Conservation (phyloP, 1,140 invertebrate genomes). For the Saccostrea glomerata region DNA sequence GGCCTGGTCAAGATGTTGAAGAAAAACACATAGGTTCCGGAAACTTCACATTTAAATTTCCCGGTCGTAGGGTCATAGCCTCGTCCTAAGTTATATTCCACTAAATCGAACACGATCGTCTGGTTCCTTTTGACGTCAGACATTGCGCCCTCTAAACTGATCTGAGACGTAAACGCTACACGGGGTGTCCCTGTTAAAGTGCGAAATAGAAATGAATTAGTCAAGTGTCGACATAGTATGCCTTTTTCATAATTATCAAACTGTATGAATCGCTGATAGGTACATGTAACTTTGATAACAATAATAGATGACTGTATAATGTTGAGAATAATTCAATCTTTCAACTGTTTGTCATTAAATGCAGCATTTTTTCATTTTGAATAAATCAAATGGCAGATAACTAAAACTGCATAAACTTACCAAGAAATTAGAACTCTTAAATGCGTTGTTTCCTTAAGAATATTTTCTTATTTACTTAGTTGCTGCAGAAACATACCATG, state of each 20-base stretch:
- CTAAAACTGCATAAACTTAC: too few species aligned
- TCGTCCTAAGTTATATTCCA: background rate
- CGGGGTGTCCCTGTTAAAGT: background rate
- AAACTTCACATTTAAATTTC: slow-evolving; percentile 10
- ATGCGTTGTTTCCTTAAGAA: too few species aligned
- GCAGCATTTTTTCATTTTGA: too few species aligned
- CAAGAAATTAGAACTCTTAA: too few species aligned
- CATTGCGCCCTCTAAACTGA: background rate
- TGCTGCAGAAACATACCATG: too few species aligned
- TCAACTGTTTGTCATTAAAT: too few species aligned
- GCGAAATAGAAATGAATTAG: background rate
- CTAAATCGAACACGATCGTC: slow-evolving; percentile 17
- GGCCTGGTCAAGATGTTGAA: slow-evolving; percentile 20
- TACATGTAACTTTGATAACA: too few species aligned
- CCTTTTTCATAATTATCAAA: background rate
- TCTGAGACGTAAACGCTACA: slow-evolving; percentile 3
- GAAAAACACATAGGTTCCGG: background rate
- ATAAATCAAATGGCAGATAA: too few species aligned
- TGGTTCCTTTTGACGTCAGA: slow-evolving; percentile 12
- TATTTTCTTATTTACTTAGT: too few species aligned
- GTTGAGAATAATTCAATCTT: too few species aligned
- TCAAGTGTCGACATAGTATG: too few species aligned
- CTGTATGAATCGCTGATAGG: background rate
- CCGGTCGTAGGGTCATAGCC: background rate
- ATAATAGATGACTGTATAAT: too few species aligned